Evolutionary conservation across 1,140 invertebrate species (phyloP), one percentile per base, ranked within the genome.

Genomic region (Drosophila leontia): DNA sequence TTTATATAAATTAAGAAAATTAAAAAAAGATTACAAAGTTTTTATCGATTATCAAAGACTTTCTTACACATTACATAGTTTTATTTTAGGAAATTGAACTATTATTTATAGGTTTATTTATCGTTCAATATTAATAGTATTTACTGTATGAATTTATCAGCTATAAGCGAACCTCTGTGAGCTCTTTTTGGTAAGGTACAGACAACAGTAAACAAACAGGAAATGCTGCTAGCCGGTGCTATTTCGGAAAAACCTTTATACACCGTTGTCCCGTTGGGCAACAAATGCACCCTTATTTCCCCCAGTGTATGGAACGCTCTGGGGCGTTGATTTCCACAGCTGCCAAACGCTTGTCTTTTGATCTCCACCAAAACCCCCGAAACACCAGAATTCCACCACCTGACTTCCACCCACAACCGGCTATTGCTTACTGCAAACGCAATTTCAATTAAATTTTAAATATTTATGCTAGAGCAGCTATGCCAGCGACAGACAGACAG

Each of bases 371-470:
- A 67, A 63, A 45, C 65, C 62, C 68, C 56, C 9, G 3, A 74
- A 68, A 61, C 23, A 62, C 74, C 23, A 11, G 19, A 37, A 37
- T 23, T 47, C 58, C 23, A 37, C 26, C 59, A 37, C 26, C 59
- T 19, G 53, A 35, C 26, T 12, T 23, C 23, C 29, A 51, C 41
- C 58, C 35, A 34, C n/a, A 32, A 13, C 48, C 39, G 5, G 34
- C n/a, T 29, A 37, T 59, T n/a, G 42, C 37, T 60, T 56, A 35
- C 67, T 58, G 57, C 81, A 85, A 84, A 85, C 72, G 78, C 84
- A 90, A 90, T 90, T 90, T 90, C 85, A 90, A 90, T 90, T 90
- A 90, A 90, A 90, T 91, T 90, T 90, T 90, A 90, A 90, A 90
- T 90, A 90, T 90, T 90, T 90, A 90, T 90, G 86, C 75, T 69